Base-by-base conservation (phyloP, 2,888 invertebrate species). In the Lycocerus yunnanus region DNA sequence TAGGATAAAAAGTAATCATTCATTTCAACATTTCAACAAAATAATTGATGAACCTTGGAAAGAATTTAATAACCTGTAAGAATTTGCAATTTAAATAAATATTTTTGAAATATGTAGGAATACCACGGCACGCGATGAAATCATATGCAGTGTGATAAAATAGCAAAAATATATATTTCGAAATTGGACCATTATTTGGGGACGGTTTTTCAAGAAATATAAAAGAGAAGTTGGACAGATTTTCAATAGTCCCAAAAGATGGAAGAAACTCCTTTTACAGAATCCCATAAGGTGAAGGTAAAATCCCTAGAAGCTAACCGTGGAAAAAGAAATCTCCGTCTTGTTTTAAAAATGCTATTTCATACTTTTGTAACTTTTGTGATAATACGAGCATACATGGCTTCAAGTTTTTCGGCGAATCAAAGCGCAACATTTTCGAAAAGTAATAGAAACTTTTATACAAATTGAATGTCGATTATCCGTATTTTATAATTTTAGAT, bases 291-390 rank as follows among this genome's bases (percentile, higher is more conserved):
- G n/a, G 8, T 18, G 13, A n/a, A 58, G 4, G 18, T 60, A 10
- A 66, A 24, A 27, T n/a, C 11, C 4, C 18, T 27, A 11, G 15
- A 63, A 18, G 11, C 18, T 1, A 20, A 63, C 13, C 6, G 61
- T 10, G 18, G 8, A 63, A 63, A 20, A 24, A 24, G 13, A 14
- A 21, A 24, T 10, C 21, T 59, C 71, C 75, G 3, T 76, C 77
- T 65, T 78, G 58, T 72, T 82, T 11, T 66, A 58, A 67, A 20
- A 72, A 72, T 18, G 15, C 66, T 11, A 66, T 21, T 63, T 43
- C 11, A 6, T 75, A 69, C 16, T 24, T 67, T 20, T 66, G 20
- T 11, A 16, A 66, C 1, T 74, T 61, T 61, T 73, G 73, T 27
- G 61, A 60, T n/a, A 68, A 27, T 68, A 71, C 68, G 13, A 67